Base-by-base conservation (phyloP, 2,113 vertebrate species). In the Saccopteryx bilineata region DNA sequence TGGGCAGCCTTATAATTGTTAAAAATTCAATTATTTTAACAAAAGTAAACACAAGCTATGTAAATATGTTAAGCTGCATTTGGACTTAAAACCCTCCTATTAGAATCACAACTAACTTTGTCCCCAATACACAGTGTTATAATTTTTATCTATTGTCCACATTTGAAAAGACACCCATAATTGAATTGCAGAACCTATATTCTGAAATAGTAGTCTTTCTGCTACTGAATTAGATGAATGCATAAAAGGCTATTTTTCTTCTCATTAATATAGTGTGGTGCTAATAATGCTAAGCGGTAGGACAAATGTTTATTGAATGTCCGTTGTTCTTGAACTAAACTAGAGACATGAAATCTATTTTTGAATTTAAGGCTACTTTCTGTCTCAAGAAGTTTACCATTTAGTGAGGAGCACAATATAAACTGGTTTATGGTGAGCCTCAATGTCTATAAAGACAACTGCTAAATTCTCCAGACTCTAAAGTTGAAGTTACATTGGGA, bases 11-110 rank as follows among this genome's bases (percentile, higher is more conserved):
- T 96, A 91, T 87, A 95, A 97, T 94, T 95, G 87, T 95, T 98
- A 97, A 93, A 98, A 96, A 98, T 96, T 96, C 93, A 97, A 97
- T 97, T 98, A 97, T 98, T 98, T 96, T 94, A 97, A 92, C 87
- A 97, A 97, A 97, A 94, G 87, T 97, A 98, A 98, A 97, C 79
- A 97, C 84, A 93, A 94, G 93, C 95, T 96, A 83, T 90, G 96
- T 95, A 98, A 98, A 97, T 93, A 98, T 52, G 92, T 75, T 94
- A 98, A 97, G 75, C 13, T 28, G 58, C 18, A 10, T 93, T 69
- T 80, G 87, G 63, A 17, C 39, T 96, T 97, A 87, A 96, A 97
- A 83, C 33, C 79, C 85, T 97, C 93, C 89, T 97, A 85, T 96
- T 88, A 92, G 95, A 95, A 74, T 92, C 91, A 86, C 94, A 95